phyloP scores from a whole-genome alignment of 2,888 invertebrate genomes.

The Slavum lentiscoides region DNA sequence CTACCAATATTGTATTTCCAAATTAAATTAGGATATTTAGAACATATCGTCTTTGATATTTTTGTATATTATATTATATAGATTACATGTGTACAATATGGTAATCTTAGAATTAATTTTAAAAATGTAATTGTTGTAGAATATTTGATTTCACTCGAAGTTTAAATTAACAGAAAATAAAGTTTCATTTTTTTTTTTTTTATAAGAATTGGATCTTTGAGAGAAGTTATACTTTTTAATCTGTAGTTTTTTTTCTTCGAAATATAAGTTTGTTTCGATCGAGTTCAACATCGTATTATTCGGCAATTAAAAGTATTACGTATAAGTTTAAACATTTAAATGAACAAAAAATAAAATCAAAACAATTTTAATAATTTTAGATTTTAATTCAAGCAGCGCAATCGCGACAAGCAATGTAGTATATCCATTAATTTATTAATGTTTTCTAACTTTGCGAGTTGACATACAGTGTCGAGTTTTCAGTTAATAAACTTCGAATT shows the following conservation, averaged over 20 bases:
- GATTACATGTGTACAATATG: neutral
- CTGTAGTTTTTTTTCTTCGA: neutral
- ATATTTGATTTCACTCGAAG: neutral
- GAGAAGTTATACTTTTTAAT: neutral
- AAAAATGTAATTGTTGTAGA: neutral
- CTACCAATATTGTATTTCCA: too few relatives aligned
- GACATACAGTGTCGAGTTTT: neutral
- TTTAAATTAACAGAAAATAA: conserved; percentile 1
- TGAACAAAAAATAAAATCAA: conserved; percentile 15
- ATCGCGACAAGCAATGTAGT: too few relatives aligned
- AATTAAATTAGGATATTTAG: too few relatives aligned
- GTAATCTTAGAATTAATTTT: neutral
- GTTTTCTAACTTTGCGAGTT: neutral
- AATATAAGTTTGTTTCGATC: conserved; percentile 20
- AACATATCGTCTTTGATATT: too few relatives aligned
- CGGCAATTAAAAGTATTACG: conserved; percentile 16
- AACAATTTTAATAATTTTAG: conserved; percentile 9
- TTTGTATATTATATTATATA: too few relatives aligned
- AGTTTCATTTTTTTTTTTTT: neutral
- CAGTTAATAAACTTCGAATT: neutral
- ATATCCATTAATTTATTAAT: neutral
- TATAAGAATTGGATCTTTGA: neutral
- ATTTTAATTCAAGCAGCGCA: neutral
- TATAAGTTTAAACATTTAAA: conserved; percentile 7
- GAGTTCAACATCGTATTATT: conserved; percentile 3